Evolutionary conservation across 2,797 vertebrate genomes (phyloP).

Genomic region (Mionectes olivaceus): DNA sequence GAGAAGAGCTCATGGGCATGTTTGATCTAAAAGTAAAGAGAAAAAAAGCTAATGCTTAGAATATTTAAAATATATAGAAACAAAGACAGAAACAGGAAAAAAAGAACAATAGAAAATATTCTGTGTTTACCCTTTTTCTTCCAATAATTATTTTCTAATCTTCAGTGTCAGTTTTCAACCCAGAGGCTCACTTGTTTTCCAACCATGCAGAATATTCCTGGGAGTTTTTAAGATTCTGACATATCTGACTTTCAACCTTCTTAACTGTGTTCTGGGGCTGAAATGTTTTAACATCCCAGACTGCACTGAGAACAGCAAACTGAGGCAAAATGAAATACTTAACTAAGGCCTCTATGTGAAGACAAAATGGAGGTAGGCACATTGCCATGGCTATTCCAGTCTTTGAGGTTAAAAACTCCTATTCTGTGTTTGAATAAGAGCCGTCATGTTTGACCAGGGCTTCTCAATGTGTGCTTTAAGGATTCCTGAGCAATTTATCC

Average conservation of each 20-base stretch:
- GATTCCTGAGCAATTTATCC: slow-evolving; percentile 1
- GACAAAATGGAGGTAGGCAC: background rate
- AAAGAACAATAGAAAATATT: background rate
- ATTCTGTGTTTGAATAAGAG: background rate
- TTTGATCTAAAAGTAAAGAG: background rate
- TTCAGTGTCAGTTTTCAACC: background rate
- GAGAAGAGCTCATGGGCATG: background rate
- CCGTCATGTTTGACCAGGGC: background rate
- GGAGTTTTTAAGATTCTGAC: background rate
- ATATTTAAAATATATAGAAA: background rate
- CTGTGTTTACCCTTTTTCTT: background rate
- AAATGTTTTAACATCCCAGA: background rate
- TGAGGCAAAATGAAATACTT: background rate
- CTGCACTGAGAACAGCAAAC: background rate
- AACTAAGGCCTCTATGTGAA: background rate
- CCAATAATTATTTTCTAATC: background rate
- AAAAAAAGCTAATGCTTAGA: background rate
- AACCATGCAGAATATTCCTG: background rate
- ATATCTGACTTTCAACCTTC: background rate
- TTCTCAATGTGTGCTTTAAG: background rate
- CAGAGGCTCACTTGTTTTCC: background rate
- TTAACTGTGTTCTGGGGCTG: background rate
- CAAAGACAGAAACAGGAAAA: background rate
- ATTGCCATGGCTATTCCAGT: background rate
- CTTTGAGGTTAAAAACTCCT: background rate